These are phyloP conservation scores for Trigoniulus corallinus DNA, from an alignment of 1,140 invertebrate species.

Conservation along the genomic window DNA sequence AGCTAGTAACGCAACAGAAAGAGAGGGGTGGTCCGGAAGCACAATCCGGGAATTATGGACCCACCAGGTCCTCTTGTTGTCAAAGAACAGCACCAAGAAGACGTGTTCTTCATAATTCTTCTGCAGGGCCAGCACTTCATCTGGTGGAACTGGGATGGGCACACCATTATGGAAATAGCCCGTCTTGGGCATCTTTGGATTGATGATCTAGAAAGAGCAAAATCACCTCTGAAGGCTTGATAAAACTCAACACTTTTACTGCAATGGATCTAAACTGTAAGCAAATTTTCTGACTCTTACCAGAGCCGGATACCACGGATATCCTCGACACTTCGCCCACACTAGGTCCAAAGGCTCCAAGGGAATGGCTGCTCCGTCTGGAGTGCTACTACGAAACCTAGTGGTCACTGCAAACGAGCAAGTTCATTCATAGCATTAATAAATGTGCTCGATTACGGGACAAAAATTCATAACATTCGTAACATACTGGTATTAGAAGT, in stretches of 20 bases:
- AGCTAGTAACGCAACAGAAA: too few relatives aligned
- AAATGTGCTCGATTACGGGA: too few relatives aligned
- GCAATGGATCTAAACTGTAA: too few relatives aligned
- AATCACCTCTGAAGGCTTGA: not conserved
- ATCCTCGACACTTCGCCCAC: constrained; percentile 92
- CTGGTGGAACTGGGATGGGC: constrained; percentile 78
- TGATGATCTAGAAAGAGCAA: constrained; percentile 48
- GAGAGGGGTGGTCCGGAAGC: not conserved
- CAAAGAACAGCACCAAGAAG: constrained; percentile 86
- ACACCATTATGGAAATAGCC: constrained; percentile 83
- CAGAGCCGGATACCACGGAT: constrained; percentile 91
- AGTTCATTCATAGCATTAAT: not conserved
- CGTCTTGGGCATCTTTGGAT: constrained; percentile 75
- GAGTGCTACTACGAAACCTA: not conserved
- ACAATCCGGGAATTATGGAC: constrained; percentile 14
- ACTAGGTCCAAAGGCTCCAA: constrained; percentile 75
- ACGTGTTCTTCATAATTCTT: constrained; percentile 61
- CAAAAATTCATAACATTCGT: too few relatives aligned
- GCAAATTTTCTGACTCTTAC: too few relatives aligned
- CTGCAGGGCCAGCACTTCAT: constrained; percentile 68
- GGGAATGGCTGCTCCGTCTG: constrained; percentile 13
- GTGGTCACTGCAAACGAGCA: too few relatives aligned
- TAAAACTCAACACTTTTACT: not conserved
- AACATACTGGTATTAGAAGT: too few relatives aligned
- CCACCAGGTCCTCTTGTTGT: constrained; percentile 83